A percentile compares a stretch with the other conserved stretches of the same genome.
Evolutionary conservation across 2,888 invertebrate genomes (phyloP).

Genomic region (Ectemnius continuus): DNA sequence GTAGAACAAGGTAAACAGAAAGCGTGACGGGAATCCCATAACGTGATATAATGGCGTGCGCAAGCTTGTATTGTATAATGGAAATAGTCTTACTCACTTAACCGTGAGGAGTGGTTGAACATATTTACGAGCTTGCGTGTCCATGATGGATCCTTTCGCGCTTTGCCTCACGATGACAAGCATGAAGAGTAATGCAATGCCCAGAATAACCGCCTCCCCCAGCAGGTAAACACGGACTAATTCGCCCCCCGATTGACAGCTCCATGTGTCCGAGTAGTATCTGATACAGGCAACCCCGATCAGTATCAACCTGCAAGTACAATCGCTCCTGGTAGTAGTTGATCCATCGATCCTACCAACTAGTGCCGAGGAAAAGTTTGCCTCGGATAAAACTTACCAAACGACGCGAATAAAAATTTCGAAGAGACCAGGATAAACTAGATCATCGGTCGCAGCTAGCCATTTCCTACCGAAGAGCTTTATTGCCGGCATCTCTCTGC

Average conservation of each 20-base stretch:
- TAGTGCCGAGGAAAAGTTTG: constrained; percentile 38
- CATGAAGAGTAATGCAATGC: constrained; percentile 82
- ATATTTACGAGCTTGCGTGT: constrained; percentile 84
- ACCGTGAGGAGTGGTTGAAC: constrained; percentile 86
- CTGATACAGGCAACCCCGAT: constrained; percentile 84
- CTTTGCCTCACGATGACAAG: constrained; percentile 85
- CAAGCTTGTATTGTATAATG: constrained; percentile 7
- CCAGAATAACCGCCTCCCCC: constrained; percentile 84
- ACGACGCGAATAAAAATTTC: constrained; percentile 86
- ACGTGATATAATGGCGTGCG: neutral
- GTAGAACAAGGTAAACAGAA: neutral
- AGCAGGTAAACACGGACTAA: constrained; percentile 86
- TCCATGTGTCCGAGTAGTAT: constrained; percentile 84
- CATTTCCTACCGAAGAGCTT: constrained; percentile 92
- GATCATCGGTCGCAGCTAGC: constrained; percentile 94
- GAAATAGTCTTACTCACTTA: constrained; percentile 79
- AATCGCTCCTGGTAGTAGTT: neutral
- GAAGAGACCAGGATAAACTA: constrained; percentile 92
- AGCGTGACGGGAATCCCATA: constrained; percentile 3
- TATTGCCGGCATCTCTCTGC: constrained; percentile 88
- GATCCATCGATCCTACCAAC: neutral
- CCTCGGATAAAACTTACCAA: constrained; percentile 80
- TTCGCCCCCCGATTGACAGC: constrained; percentile 85
- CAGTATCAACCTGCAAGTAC: constrained; percentile 82
- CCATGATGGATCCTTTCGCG: constrained; percentile 88